A percentile compares a stretch with the other conserved stretches of the same genome.
These are phyloP conservation scores for Drosophila mulleri DNA, from an alignment of 2,888 invertebrate species.

Conservation along the genomic window DNA sequence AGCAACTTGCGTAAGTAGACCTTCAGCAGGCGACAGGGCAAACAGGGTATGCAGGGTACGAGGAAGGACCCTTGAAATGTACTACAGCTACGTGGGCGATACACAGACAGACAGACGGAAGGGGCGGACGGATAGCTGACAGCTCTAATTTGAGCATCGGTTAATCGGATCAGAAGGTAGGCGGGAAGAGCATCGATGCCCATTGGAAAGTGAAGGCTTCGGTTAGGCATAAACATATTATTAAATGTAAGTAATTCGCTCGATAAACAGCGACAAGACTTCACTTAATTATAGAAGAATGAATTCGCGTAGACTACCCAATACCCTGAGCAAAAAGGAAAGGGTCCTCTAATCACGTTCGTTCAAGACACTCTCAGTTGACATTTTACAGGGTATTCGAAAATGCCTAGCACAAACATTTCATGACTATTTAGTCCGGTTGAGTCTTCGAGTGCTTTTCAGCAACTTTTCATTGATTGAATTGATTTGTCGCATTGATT, in stretches of 20 bases:
- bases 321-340: no score
- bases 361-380: no score
- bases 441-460: background rate
- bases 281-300: background rate
- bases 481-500: slow-evolving; percentile 1
- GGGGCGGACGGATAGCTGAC: slow-evolving; percentile 10
- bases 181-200: slow-evolving; percentile 2
- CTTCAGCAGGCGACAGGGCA: accelerated
- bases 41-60: background rate
- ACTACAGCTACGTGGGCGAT: background rate
- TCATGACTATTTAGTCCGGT: background rate
- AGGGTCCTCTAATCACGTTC: no score
- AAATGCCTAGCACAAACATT: background rate
- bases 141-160: slow-evolving; percentile 11
- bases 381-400: no score
- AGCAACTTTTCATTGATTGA: slow-evolving; percentile 13
- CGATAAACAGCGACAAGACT: slow-evolving; percentile 3
- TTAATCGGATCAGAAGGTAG: slow-evolving; percentile 25
- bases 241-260: slow-evolving; percentile 2
- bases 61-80: background rate
- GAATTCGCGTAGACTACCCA: background rate
- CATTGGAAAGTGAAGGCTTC: background rate
- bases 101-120: background rate
- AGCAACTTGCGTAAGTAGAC: background rate
- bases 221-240: background rate